These are phyloP conservation scores for Metallyticus violacea DNA, from an alignment of 2,888 invertebrate genomes.

Conservation along the genomic window DNA sequence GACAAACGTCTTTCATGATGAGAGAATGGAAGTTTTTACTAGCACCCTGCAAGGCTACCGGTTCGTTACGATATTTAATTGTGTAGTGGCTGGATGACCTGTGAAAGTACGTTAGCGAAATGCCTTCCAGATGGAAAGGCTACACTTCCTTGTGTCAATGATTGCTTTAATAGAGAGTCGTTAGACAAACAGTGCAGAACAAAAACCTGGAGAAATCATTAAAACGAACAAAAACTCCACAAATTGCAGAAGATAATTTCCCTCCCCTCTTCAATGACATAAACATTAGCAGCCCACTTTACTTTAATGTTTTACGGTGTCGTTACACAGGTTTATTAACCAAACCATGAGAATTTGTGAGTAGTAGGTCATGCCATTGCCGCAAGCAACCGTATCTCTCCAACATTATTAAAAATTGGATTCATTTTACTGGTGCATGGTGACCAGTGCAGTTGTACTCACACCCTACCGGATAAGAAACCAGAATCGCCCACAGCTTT, in stretches of 20 bases:
- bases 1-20: no score
- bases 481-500: no score
- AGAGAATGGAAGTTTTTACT: no score
- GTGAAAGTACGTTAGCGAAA: neutral
- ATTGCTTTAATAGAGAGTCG: neutral
- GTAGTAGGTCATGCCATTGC: neutral
- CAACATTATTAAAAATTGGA: no score
- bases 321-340: neutral
- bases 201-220: neutral
- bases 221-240: neutral
- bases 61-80: no score
- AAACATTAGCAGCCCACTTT: neutral
- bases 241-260: neutral
- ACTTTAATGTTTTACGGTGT: neutral
- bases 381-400: neutral
- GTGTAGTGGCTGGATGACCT: neutral
- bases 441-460: no score
- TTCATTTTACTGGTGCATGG: no score
- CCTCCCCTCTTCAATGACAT: neutral
- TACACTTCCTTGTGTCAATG: neutral
- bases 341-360: neutral
- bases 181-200: neutral
- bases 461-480: no score
- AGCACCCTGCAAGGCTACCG: no score
- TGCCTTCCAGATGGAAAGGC: neutral